Evolutionary conservation across 2,797 vertebrate species (phyloP).

Genomic region (Typhlichthys eigenmanni): DNA sequence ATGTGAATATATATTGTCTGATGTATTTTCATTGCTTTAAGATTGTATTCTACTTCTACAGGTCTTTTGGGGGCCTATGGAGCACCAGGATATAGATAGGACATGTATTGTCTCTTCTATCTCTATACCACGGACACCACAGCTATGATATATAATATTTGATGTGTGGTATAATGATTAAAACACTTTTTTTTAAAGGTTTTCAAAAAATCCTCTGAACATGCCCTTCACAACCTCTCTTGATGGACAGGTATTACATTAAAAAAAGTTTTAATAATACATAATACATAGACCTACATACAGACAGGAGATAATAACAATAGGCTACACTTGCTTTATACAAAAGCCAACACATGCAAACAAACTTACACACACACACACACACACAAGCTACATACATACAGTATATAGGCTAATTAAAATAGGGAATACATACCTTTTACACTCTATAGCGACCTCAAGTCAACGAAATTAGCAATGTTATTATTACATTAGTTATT

Average conservation of each 20-base stretch:
- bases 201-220: too few species aligned
- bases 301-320: not conserved
- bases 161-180: too few species aligned
- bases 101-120: too few species aligned
- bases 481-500: too few species aligned
- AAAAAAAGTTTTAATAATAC: not conserved
- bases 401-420: not conserved
- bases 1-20: slow-evolving; percentile 4
- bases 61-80: not conserved
- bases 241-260: not conserved
- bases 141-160: not conserved
- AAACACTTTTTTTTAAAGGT: too few species aligned
- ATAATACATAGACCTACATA: not conserved
- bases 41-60: not conserved
- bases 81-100: not conserved
- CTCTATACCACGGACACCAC: too few species aligned
- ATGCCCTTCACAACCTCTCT: not conserved
- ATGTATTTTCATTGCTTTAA: slow-evolving; percentile 6
- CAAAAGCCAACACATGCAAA: not conserved
- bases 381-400: slow-evolving; percentile 1
- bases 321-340: not conserved
- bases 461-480: too few species aligned
- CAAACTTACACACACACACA: slow-evolving; percentile 2
- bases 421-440: too few species aligned
- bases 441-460: too few species aligned